Base-by-base conservation (phyloP, 1,140 invertebrate genomes). In the Drosophila eugracilis region DNA sequence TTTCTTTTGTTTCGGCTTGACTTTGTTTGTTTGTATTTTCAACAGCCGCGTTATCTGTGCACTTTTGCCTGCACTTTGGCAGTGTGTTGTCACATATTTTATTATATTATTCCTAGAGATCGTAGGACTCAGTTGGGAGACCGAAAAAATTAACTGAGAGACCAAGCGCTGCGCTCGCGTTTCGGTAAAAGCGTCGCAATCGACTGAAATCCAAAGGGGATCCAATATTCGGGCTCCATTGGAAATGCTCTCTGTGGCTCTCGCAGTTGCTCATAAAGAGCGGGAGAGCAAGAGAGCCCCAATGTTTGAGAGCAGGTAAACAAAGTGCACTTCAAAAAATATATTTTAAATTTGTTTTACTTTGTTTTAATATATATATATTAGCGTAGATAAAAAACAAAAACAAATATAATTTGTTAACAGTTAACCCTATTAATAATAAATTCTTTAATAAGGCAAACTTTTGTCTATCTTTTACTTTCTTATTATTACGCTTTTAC, bases 161-260 rank as follows among this genome's bases (percentile, higher is more conserved):
- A 69, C 32, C 47, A 52, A 71, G 72, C 57, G 62, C 59, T 63
- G 50, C 50, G 48, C 37, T 66, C 71, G 62, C 67, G 66, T 65
- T 44, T 59, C 62, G 32, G 55, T 55, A 79, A 85, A 79, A 72
- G 60, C 76, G 72, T 80, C 81, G 59, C 58, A 81, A 81, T 58
- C 67, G 74, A 85, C 83, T 85, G 74, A 85, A 75, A 45, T 54
- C 65, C 65, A 63, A 86, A 74, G 32, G 75, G 69, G 76, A 70
- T 41, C 45, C 37, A 41, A 9, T 10, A 45, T 63, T 52, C 10
- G 62, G 62, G 73, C 73, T 70, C 28, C 60, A 65, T 54, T 67
- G 65, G 67, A 73, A 65, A 59, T 58, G 17, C 47, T 52, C 32
- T 24, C 28, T 12, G n/a, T n/a, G 7, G n/a, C 47, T 69, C 36